A percentile compares a stretch with the other conserved stretches of the same genome.
Evolutionary conservation across 1,140 invertebrate genomes (phyloP).

Genomic region (Amyelois transitella): DNA sequence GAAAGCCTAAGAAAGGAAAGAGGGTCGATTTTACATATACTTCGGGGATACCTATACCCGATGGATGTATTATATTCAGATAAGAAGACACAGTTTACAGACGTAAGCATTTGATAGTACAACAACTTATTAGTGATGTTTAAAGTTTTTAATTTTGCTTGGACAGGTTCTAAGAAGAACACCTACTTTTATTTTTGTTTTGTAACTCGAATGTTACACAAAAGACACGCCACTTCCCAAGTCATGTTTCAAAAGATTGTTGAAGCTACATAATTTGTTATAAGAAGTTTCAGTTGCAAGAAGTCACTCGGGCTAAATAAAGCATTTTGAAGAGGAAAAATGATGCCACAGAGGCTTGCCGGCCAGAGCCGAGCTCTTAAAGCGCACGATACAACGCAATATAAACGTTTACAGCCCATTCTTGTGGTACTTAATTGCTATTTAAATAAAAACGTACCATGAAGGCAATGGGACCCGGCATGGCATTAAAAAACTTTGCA

Average conservation of each 20-base stretch:
- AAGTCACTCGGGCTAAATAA: conserved; percentile 18
- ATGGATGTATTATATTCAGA: not conserved
- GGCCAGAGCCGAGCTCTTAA: conserved; percentile 35
- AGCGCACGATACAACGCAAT: conserved; percentile 42
- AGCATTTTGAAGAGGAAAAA: conserved; percentile 41
- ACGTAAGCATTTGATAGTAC: no score
- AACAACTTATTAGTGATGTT: no score
- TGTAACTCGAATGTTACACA: not conserved
- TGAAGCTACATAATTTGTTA: not conserved
- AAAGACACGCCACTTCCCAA: not conserved
- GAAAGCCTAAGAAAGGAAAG: not conserved
- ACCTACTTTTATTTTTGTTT: not conserved
- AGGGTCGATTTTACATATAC: not conserved
- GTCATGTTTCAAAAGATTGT: not conserved
- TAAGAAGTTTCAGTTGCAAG: not conserved
- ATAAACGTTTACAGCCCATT: conserved; percentile 65
- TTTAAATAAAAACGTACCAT: conserved; percentile 66
- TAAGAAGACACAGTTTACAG: no score
- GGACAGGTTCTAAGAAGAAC: not conserved
- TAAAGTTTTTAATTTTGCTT: no score
- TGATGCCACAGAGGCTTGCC: conserved; percentile 35
- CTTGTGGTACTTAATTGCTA: conserved; percentile 67
- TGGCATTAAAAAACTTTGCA: conserved; percentile 31
- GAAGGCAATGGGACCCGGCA: conserved; percentile 43
- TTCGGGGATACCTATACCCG: not conserved